phyloP scores from a whole-genome alignment of 2,888 invertebrate genomes.

The Leptodirus hochenwartii region DNA sequence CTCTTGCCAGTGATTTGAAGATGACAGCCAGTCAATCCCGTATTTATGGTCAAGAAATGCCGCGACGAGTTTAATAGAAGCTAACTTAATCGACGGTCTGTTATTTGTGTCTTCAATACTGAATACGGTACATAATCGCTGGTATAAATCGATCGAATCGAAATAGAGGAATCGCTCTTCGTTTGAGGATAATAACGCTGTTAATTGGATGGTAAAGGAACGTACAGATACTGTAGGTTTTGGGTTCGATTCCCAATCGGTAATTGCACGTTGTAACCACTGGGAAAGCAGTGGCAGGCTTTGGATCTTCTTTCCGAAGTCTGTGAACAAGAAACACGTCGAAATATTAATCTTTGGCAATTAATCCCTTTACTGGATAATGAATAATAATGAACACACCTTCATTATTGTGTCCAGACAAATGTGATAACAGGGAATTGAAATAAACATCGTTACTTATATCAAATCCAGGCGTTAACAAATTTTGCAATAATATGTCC shows the following conservation, averaged over 20 bases:
- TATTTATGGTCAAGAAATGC: slow-evolving; percentile 40
- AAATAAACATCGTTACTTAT: slow-evolving; percentile 42
- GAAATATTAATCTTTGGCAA: no score
- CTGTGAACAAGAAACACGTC: slow-evolving; percentile 22
- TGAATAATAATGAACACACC: slow-evolving; percentile 22
- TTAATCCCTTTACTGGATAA: no score
- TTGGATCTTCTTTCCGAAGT: slow-evolving; percentile 21
- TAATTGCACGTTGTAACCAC: slow-evolving; percentile 29
- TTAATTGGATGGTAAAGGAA: slow-evolving; percentile 45
- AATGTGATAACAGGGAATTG: slow-evolving; percentile 41
- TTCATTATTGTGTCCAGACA: slow-evolving; percentile 32
- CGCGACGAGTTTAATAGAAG: slow-evolving; percentile 42
- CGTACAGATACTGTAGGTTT: slow-evolving; percentile 28
- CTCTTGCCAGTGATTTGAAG: slow-evolving; percentile 42
- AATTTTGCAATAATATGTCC: slow-evolving; percentile 35
- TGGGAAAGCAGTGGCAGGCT: slow-evolving; percentile 24
- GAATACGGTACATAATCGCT: slow-evolving; percentile 22
- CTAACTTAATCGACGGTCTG: slow-evolving; percentile 44
- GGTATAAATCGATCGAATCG: slow-evolving; percentile 27
- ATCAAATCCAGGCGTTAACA: slow-evolving; percentile 38
- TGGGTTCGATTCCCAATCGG: slow-evolving; percentile 22
- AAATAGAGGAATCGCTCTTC: slow-evolving; percentile 42
- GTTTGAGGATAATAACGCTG: slow-evolving; percentile 36
- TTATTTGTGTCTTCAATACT: slow-evolving; percentile 23
- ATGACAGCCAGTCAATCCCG: slow-evolving; percentile 47